A percentile compares a stretch with the other conserved stretches of the same genome.
These are phyloP conservation scores for Pluvialis apricaria DNA, from an alignment of 2,113 vertebrate genomes.

Conservation along the genomic window DNA sequence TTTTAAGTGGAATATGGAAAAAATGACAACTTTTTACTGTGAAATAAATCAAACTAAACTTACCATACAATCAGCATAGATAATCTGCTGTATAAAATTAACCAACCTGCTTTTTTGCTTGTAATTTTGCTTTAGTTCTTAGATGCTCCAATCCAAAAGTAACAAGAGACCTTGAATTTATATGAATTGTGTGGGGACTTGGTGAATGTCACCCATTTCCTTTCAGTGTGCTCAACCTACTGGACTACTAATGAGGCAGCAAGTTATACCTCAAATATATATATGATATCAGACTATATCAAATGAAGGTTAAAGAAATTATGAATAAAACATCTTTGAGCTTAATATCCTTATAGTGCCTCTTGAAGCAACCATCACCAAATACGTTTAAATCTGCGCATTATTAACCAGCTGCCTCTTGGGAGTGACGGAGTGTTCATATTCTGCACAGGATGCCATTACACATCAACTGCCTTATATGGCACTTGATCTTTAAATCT, in stretches of 20 bases:
- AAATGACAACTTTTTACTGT: neutral
- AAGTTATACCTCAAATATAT: neutral
- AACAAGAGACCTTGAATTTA: neutral
- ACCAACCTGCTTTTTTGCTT: neutral
- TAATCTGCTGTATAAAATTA: neutral
- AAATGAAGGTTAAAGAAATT: conserved; percentile 32
- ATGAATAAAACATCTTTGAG: conserved; percentile 24
- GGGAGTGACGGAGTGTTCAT: neutral
- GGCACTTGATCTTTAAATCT: neutral
- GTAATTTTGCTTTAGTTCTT: neutral
- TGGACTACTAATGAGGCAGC: conserved; percentile 47
- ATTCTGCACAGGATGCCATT: neutral
- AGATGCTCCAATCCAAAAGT: neutral
- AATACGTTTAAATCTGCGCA: conserved; percentile 8
- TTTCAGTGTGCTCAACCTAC: neutral
- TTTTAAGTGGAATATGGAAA: neutral
- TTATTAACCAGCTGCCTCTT: conserved; percentile 19
- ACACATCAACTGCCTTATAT: neutral
- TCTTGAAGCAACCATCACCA: neutral
- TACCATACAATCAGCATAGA: neutral
- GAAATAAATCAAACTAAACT: neutral
- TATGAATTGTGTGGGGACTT: neutral
- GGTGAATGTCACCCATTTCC: neutral
- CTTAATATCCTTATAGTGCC: neutral
- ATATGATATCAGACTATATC: neutral